phyloP scores from a whole-genome alignment of 2,888 invertebrate species.

The Drosophila cyrtoloma region DNA sequence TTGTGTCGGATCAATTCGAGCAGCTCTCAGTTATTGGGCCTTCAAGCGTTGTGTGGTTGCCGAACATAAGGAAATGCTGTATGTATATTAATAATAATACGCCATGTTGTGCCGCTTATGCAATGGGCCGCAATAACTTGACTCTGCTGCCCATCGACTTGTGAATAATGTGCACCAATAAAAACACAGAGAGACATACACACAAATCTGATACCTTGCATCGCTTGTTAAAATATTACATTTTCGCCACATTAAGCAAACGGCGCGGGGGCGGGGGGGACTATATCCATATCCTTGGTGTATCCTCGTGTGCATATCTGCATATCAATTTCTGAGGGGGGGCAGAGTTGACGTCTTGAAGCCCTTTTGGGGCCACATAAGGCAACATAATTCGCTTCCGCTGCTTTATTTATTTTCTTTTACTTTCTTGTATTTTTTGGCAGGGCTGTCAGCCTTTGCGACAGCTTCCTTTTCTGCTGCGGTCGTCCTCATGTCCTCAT shows the following conservation, averaged over 20 bases:
- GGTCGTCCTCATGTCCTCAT: conserved; percentile 44
- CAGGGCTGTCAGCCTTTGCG: conserved; percentile 64
- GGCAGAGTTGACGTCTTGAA: conserved; percentile 41
- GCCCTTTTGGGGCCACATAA: conserved; percentile 53
- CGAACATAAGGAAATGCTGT: conserved; percentile 19
- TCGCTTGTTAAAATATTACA: conserved; percentile 61
- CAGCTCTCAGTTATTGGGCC: conserved; percentile 16
- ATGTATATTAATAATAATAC: conserved; percentile 59
- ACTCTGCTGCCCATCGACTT: conserved; percentile 43
- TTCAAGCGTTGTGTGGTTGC: conserved; percentile 13
- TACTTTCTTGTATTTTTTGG: conserved; percentile 11
- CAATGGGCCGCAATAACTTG: conserved; percentile 44
- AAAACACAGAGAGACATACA: conserved; percentile 5
- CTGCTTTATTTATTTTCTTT: conserved; percentile 15
- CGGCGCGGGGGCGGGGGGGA: not conserved
- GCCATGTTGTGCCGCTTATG: conserved; percentile 56
- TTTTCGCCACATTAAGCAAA: conserved; percentile 65
- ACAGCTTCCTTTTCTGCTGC: conserved; percentile 70
- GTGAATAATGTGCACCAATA: conserved; percentile 57
- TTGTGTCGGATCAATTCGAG: conserved; percentile 31
- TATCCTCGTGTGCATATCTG: conserved; percentile 31
- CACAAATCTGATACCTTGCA: conserved; percentile 48
- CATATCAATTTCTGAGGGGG: conserved; percentile 66
- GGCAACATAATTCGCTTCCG: conserved; percentile 75
- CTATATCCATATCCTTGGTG: conserved; percentile 15